phyloP scores from a whole-genome alignment of 2,113 vertebrate genomes.

The Lagenorhynchus albirostris region DNA sequence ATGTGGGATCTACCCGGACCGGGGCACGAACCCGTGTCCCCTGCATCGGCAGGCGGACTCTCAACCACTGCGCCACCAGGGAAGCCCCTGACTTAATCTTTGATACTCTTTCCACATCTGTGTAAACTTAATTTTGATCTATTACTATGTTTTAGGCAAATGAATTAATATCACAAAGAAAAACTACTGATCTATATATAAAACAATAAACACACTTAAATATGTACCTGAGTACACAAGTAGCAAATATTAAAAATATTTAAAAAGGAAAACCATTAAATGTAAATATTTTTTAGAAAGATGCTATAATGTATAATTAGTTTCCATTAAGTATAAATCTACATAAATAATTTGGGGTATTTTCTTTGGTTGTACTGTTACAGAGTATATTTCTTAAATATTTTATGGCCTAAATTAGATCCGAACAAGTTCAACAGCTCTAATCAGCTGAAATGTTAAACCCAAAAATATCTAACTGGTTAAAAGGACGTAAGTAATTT shows the following conservation, averaged over 20 bases:
- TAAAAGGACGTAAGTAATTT: not conserved
- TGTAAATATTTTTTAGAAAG: not conserved
- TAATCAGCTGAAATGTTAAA: not conserved
- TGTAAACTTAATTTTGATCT: not conserved
- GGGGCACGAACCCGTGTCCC: too few species aligned
- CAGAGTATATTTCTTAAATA: not conserved
- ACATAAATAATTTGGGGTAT: not conserved
- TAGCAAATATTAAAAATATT: not conserved
- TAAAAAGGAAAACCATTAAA: not conserved
- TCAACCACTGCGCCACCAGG: too few species aligned
- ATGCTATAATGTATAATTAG: not conserved
- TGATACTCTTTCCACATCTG: not conserved
- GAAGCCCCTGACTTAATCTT: not conserved
- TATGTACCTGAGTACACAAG: not conserved
- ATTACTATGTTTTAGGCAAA: not conserved
- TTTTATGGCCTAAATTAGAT: constrained; percentile 1
- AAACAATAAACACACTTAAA: not conserved
- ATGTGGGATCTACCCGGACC: too few species aligned
- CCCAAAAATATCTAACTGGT: not conserved
- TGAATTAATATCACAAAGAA: not conserved
- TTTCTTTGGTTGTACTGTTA: not conserved
- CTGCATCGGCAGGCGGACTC: too few species aligned
- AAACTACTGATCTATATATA: not conserved
- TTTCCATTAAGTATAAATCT: not conserved
- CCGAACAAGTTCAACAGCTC: not conserved